Evolutionary conservation across 2,797 vertebrate genomes (phyloP), one percentile per base, ranked within the genome.

Genomic region (Etheostoma perlongum): DNA sequence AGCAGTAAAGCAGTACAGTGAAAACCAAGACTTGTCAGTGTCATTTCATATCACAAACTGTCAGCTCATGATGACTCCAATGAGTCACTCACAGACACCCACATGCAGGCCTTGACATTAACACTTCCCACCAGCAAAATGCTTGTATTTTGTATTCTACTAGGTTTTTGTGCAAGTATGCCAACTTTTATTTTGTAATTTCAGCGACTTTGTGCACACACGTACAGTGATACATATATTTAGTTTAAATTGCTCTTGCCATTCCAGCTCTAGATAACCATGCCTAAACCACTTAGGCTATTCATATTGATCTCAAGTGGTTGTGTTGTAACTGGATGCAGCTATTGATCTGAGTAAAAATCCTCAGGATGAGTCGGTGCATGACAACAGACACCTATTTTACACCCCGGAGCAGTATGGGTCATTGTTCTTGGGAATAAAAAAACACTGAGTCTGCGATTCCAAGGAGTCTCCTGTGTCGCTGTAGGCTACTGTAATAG

Each of bases 241-340:
- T 40, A 30, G 16, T 57, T 82, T 46, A 48, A 65, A 48, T 33
- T 36, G 13, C 42, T 62, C 18, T 12, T 42, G 19, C 7, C 21
- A 18, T 74, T 71, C 12, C 65, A 60, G 40, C 49, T 81, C 59
- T 63, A 57, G 36, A 75, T 68, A 65, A 74, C 27, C 46, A 54
- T 61, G 62, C 62, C 84, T 48, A 54, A 85, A 80, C 60, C 80
- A 74, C 74, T 82, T 64, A 51, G 59, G 47, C 67, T 76, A 23
- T 83, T 86, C 61, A 14, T 64, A 89, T 90, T 86, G 90, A 91
- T 93, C 72, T 85, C 4, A 66, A 78, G 69, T 74, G 74, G 33
- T 74, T 85, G 55, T 79, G 65, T 78, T 83, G 84, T 84, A 84
- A 80, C 85, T 79, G 83, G 84, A 87, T 85, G 69, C 78, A 84